Evolutionary conservation across 1,140 invertebrate genomes (phyloP).

Genomic region (Danaus melanippus): DNA sequence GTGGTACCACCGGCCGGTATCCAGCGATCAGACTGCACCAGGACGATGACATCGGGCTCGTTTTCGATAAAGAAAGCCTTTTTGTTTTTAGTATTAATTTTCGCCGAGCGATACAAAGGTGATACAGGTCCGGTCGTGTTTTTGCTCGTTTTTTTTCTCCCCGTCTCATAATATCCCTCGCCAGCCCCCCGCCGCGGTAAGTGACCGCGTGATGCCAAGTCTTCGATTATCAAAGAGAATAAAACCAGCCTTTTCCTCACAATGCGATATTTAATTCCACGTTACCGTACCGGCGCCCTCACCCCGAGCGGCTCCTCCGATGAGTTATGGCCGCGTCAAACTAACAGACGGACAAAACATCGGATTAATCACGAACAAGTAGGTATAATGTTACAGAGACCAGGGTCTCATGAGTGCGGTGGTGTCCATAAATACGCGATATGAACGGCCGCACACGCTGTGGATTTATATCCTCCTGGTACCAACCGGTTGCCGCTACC

Average conservation of each 20-base stretch:
- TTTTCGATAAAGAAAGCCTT: constrained; percentile 51
- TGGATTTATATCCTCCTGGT: constrained; percentile 47
- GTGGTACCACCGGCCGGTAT: constrained; percentile 36
- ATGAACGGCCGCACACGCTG: constrained; percentile 54
- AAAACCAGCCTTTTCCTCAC: constrained; percentile 12
- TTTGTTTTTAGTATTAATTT: constrained; percentile 59
- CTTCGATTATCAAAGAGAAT: constrained; percentile 12
- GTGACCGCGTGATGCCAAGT: constrained; percentile 19
- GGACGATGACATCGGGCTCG: constrained; percentile 54
- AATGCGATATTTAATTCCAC: constrained; percentile 5
- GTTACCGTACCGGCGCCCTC: constrained; percentile 2
- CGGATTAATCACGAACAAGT: constrained; percentile 47
- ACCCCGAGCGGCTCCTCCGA: constrained; percentile 5
- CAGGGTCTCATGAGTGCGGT: constrained; percentile 39
- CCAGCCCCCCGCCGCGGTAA: constrained; percentile 18
- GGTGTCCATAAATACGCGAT: constrained; percentile 63
- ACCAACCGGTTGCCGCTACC: constrained; percentile 42
- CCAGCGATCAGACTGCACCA: constrained; percentile 41
- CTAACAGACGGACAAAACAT: constrained; percentile 30
- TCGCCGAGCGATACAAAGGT: constrained; percentile 45
- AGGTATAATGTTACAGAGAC: constrained; percentile 50
- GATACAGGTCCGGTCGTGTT: constrained; percentile 37
- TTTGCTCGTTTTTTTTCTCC: constrained; percentile 21
- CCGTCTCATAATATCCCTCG: constrained; percentile 19
- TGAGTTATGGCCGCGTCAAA: constrained; percentile 23